phyloP scores from a whole-genome alignment of 1,140 invertebrate species.

The Zophobas morio region DNA sequence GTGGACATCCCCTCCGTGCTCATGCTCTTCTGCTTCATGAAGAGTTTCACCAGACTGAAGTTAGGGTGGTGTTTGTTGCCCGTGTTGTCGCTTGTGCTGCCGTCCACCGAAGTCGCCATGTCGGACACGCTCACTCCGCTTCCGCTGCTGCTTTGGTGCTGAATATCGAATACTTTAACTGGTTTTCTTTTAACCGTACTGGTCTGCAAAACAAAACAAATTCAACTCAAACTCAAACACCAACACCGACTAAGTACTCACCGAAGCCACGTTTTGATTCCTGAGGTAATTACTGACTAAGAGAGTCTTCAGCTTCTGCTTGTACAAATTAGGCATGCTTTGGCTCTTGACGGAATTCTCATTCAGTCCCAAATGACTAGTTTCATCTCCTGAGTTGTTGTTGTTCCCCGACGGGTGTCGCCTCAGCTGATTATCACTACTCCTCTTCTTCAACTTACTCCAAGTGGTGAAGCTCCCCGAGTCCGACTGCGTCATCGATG shows the following conservation, averaged over 20 bases:
- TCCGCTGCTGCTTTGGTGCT: constrained; percentile 69
- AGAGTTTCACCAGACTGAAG: constrained; percentile 89
- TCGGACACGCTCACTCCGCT: constrained; percentile 71
- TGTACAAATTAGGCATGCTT: constrained; percentile 81
- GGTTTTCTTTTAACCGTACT: constrained; percentile 69
- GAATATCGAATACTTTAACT: constrained; percentile 79
- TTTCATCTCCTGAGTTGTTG: constrained; percentile 71
- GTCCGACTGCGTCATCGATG: constrained; percentile 87
- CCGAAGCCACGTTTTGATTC: constrained; percentile 73
- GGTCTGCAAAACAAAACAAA: constrained; percentile 66
- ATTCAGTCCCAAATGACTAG: constrained; percentile 69
- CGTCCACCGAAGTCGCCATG: constrained; percentile 70
- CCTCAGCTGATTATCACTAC: constrained; percentile 66
- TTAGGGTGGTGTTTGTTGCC: constrained; percentile 73
- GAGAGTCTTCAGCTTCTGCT: constrained; percentile 61
- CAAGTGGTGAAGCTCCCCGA: constrained; percentile 85
- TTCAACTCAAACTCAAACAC: constrained; percentile 1
- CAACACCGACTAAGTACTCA: constrained; percentile 63
- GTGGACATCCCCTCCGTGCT: constrained; percentile 78
- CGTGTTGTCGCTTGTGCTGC: constrained; percentile 64
- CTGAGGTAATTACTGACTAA: constrained; percentile 57
- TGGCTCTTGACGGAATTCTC: constrained; percentile 75
- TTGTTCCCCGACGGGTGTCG: constrained; percentile 86
- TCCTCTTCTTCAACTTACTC: constrained; percentile 83
- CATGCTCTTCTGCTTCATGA: constrained; percentile 91